Conservation (phyloP, 2,113 vertebrate genomes). For the Hyla sarda region DNA sequence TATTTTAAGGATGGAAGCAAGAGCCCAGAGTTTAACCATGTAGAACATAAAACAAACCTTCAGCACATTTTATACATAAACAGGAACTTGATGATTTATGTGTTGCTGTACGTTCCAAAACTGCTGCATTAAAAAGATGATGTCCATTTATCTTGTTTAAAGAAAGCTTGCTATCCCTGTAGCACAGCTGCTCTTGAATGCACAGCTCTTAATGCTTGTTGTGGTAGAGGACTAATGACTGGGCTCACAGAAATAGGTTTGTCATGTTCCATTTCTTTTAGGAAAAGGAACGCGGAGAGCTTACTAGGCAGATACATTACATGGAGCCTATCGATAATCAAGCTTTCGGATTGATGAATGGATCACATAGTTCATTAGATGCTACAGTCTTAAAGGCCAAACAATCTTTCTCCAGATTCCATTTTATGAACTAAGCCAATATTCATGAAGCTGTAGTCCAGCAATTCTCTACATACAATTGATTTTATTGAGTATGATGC, state of each 20-base stretch:
- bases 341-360: conserved; percentile 16
- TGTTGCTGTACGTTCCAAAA: conserved; percentile 35
- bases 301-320: conserved; percentile 27
- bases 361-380: conserved; percentile 60
- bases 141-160: conserved; percentile 52
- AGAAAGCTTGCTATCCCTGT: conserved; percentile 38
- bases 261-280: conserved; percentile 48
- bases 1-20: background rate
- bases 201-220: conserved; percentile 41
- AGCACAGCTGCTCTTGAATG: conserved; percentile 24
- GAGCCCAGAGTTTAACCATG: conserved; percentile 4
- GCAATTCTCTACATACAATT: background rate
- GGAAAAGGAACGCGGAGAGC: background rate
- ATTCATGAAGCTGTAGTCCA: background rate
- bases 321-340: conserved; percentile 34
- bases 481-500: background rate
- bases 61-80: conserved; percentile 37
- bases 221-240: conserved; percentile 42
- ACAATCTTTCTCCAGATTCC: background rate
- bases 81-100: conserved; percentile 42
- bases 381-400: conserved; percentile 4
- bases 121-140: conserved; percentile 51
- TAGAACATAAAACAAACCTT: conserved; percentile 29
- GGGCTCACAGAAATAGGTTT: conserved; percentile 37
- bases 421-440: background rate